These are phyloP conservation scores for Sphaeridia pumilis DNA, from an alignment of 2,888 invertebrate species.

Conservation along the genomic window DNA sequence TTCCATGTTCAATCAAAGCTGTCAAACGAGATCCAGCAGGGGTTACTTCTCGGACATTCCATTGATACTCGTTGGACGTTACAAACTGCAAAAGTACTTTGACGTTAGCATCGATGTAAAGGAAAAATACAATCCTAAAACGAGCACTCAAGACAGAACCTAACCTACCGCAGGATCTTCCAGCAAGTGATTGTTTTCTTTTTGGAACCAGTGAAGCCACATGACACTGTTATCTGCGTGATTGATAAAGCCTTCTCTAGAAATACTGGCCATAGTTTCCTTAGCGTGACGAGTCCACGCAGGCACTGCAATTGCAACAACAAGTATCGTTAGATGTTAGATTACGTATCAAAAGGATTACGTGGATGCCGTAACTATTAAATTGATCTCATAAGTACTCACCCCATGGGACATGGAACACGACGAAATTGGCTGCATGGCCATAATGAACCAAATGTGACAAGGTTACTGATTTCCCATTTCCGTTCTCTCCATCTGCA, in stretches of 20 bases:
- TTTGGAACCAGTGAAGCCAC: slow-evolving; percentile 76
- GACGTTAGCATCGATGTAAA: no score
- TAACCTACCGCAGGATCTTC: slow-evolving; percentile 19
- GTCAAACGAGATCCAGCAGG: slow-evolving; percentile 55
- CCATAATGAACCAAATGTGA: slow-evolving; percentile 75
- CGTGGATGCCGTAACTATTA: no score
- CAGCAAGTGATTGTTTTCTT: slow-evolving; percentile 59
- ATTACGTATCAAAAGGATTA: no score
- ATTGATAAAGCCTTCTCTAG: slow-evolving; percentile 62
- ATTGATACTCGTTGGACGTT: no score
- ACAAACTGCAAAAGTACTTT: no score
- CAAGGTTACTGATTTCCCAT: slow-evolving; percentile 67
- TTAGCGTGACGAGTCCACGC: slow-evolving; percentile 63
- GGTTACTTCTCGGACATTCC: slow-evolving; percentile 73
- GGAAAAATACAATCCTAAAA: no score
- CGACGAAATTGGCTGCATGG: slow-evolving; percentile 53
- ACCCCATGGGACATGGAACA: slow-evolving; percentile 76
- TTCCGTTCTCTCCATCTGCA: slow-evolving; percentile 65
- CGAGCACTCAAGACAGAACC: background rate
- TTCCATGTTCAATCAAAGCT: slow-evolving; percentile 70
- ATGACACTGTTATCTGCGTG: slow-evolving; percentile 71
- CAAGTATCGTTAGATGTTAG: no score
- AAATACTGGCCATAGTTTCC: slow-evolving; percentile 59
- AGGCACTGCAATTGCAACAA: no score
- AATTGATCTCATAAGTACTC: no score